These are phyloP conservation scores for Oryctes rhinoceros DNA, from an alignment of 1,140 invertebrate genomes.

Conservation along the genomic window DNA sequence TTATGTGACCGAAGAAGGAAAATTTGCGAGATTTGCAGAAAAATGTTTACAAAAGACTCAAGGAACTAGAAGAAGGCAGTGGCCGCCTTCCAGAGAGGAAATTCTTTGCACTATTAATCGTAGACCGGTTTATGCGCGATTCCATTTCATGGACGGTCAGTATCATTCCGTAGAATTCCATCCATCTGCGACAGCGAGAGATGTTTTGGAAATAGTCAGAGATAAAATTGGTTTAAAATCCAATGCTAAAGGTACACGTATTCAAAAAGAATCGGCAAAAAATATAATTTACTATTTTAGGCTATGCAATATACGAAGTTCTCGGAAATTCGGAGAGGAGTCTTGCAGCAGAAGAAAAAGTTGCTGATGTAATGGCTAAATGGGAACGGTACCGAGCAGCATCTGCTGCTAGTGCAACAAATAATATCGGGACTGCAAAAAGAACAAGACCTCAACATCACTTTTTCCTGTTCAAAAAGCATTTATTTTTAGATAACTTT, in stretches of 20 bases:
- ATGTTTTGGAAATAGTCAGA: slow-evolving; percentile 89
- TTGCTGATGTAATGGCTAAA: slow-evolving; percentile 93
- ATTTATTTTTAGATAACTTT: slow-evolving; percentile 87
- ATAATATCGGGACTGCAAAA: slow-evolving; percentile 60
- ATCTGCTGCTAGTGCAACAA: slow-evolving; percentile 62
- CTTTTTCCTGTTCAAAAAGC: slow-evolving; percentile 90
- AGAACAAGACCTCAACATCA: slow-evolving; percentile 64
- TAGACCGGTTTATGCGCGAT: slow-evolving; percentile 88
- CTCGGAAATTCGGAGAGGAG: slow-evolving; percentile 82
- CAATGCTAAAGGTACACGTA: slow-evolving; percentile 73
- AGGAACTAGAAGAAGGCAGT: slow-evolving; percentile 85
- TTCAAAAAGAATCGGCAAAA: too few relatives aligned
- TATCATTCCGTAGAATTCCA: slow-evolving; percentile 95
- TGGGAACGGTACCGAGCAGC: slow-evolving; percentile 88
- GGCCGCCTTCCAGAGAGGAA: slow-evolving; percentile 93
- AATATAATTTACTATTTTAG: slow-evolving; percentile 50
- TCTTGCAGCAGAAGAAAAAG: slow-evolving; percentile 84
- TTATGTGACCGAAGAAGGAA: slow-evolving; percentile 91
- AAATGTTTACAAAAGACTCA: slow-evolving; percentile 88
- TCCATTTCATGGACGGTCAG: slow-evolving; percentile 94
- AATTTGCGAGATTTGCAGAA: slow-evolving; percentile 92
- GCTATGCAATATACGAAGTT: slow-evolving; percentile 68
- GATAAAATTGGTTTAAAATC: slow-evolving; percentile 90
- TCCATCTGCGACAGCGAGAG: slow-evolving; percentile 90
- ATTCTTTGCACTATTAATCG: slow-evolving; percentile 92